phyloP scores from a whole-genome alignment of 2,113 vertebrate genomes.

The Mustela lutreola region DNA sequence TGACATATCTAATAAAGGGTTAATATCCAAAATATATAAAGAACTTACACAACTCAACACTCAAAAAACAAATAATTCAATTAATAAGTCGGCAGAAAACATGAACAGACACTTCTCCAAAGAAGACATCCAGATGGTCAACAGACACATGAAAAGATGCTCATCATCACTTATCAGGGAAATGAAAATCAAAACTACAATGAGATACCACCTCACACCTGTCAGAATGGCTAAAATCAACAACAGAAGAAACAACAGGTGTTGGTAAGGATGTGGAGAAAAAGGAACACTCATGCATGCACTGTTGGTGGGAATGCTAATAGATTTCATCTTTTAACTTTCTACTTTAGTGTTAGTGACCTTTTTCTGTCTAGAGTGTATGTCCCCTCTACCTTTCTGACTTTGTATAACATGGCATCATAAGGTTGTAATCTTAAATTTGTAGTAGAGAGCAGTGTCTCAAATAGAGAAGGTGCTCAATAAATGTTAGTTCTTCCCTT shows the following conservation, averaged over 20 bases:
- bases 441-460: conserved; percentile 2
- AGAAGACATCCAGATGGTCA: too few species aligned
- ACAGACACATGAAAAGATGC: too few species aligned
- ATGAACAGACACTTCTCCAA: too few species aligned
- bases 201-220: neutral
- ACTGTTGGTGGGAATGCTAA: neutral
- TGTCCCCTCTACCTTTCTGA: neutral
- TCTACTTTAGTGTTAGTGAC: neutral
- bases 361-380: neutral
- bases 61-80: too few species aligned
- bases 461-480: neutral
- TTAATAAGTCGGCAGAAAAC: too few species aligned
- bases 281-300: neutral
- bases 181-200: neutral
- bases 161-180: too few species aligned
- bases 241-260: neutral
- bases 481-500: conserved; percentile 12
- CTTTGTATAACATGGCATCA: neutral
- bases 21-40: too few species aligned
- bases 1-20: neutral
- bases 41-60: too few species aligned
- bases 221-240: neutral
- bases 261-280: neutral
- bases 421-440: conserved; percentile 27
- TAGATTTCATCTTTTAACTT: conserved; percentile 15